Evolutionary conservation across 2,888 invertebrate genomes (phyloP).

Genomic region (Drosophila suboccidentalis): DNA sequence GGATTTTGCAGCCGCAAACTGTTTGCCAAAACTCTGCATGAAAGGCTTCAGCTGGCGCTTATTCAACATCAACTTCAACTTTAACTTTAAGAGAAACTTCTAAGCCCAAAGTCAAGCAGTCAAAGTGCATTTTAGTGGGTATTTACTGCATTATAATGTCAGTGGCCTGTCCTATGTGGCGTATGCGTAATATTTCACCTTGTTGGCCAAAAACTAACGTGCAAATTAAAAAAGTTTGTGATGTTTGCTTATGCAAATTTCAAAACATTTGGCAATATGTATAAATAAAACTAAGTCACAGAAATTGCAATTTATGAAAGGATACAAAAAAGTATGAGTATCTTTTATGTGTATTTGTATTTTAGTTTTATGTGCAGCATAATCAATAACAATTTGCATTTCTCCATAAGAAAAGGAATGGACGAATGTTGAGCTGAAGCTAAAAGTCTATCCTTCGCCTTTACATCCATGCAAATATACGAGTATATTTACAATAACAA

Average conservation of each 20-base stretch:
- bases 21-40: slow-evolving; percentile 68
- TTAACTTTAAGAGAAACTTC: slow-evolving; percentile 33
- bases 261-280: slow-evolving; percentile 9
- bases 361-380: slow-evolving; percentile 66
- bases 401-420: slow-evolving; percentile 36
- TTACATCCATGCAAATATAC: slow-evolving; percentile 33
- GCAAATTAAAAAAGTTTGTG: slow-evolving; percentile 53
- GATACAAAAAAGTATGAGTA: slow-evolving; percentile 2
- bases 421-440: slow-evolving; percentile 19
- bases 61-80: slow-evolving; percentile 22
- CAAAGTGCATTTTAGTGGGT: slow-evolving; percentile 70
- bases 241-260: slow-evolving; percentile 34
- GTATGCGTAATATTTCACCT: slow-evolving; percentile 67
- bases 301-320: slow-evolving; percentile 53
- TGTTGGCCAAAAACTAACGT: too few species aligned
- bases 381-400: slow-evolving; percentile 81
- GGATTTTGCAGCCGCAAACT: slow-evolving; percentile 60
- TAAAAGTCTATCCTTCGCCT: slow-evolving; percentile 27
- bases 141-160: slow-evolving; percentile 56
- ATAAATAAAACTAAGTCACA: slow-evolving; percentile 7
- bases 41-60: slow-evolving; percentile 26
- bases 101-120: slow-evolving; percentile 75
- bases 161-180: slow-evolving; percentile 32
- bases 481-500: slow-evolving; percentile 23
- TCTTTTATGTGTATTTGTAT: slow-evolving; percentile 12